Evolutionary conservation across 1,140 invertebrate genomes (phyloP), one percentile per base, ranked within the genome.

Genomic region (Helicoverpa zea): DNA sequence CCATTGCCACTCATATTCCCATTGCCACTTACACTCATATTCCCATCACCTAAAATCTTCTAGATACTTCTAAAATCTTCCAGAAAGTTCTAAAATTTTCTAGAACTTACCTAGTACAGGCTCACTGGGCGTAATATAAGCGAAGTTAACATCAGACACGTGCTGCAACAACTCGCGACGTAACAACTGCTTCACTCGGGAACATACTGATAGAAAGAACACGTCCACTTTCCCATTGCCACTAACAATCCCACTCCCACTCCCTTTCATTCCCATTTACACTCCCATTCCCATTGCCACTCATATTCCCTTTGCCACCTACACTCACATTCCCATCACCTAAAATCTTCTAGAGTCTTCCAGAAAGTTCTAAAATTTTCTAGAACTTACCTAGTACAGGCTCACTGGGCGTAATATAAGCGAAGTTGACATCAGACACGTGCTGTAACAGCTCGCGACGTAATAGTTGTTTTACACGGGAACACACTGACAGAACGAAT

Each of bases 401-500:
- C 0, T 18, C n/a, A 11, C 49, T 58, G 63, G 76, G 63, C 16
- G 23, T 78, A 10, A 95, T 91, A 66, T 95, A 95, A 0, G 95
- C 86, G 83, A 96, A 95, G 83, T 95, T 94, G 5, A 96, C 89
- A 68, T 96, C 95, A 0, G 94, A 91, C 9, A 95, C 88, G 30
- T 92, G 89, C 14, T 89, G 85, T 11, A 95, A 77, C 9, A 88
- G 47, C 35, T 89, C 90, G 70, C 90, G 87, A 30, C 88, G 86
- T 11, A 93, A 76, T 47, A 93, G 85, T 7, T 90, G 88, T 1
- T 89, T 81, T 58, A 95, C 89, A 63, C 95, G 76, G 63, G 94
- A 91, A n/a, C 93, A 68, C 73, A 95, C 95, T 43, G 92, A 91
- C 10, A 95, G 86, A 13, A 95, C 84, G 80, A 94, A 96, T 1